Evolutionary conservation across 1,140 invertebrate species (phyloP).

Genomic region (Pygmarrhopalites habei): DNA sequence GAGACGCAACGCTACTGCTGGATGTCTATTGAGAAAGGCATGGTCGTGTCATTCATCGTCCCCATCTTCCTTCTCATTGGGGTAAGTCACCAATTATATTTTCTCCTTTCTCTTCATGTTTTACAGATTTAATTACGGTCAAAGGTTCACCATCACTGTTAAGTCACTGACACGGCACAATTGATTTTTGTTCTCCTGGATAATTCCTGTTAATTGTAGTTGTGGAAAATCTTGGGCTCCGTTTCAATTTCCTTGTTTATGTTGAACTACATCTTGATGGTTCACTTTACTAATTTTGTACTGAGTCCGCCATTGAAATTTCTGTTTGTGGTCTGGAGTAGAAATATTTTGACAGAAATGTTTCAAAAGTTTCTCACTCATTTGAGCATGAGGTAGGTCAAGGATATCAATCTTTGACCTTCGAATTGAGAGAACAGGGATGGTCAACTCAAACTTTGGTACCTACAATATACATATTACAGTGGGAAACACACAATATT

Average conservation of each 20-base stretch:
- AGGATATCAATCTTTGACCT: not conserved
- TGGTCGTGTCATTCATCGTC: constrained; percentile 62
- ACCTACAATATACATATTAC: not conserved
- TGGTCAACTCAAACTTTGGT: not conserved
- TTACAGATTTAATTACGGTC: too few species aligned
- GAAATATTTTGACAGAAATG: not conserved
- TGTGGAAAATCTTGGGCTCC: too few species aligned
- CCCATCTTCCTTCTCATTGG: constrained; percentile 58
- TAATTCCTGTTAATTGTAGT: too few species aligned
- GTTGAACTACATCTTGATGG: too few species aligned
- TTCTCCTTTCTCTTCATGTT: not conserved
- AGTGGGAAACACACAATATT: too few species aligned
- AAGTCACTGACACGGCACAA: too few species aligned
- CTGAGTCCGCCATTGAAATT: not conserved
- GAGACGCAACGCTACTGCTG: constrained; percentile 63
- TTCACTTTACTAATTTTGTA: not conserved
- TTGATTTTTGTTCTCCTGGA: too few species aligned
- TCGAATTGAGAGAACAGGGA: constrained; percentile 1
- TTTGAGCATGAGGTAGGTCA: not conserved
- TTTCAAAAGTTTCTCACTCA: not conserved
- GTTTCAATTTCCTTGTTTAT: too few species aligned
- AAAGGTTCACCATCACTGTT: too few species aligned
- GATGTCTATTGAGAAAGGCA: constrained; percentile 63
- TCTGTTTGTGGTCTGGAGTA: not conserved
- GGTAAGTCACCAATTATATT: constrained; percentile 48